Base-by-base conservation (phyloP, 2,113 vertebrate genomes). In the Hemichromis elongatus region DNA sequence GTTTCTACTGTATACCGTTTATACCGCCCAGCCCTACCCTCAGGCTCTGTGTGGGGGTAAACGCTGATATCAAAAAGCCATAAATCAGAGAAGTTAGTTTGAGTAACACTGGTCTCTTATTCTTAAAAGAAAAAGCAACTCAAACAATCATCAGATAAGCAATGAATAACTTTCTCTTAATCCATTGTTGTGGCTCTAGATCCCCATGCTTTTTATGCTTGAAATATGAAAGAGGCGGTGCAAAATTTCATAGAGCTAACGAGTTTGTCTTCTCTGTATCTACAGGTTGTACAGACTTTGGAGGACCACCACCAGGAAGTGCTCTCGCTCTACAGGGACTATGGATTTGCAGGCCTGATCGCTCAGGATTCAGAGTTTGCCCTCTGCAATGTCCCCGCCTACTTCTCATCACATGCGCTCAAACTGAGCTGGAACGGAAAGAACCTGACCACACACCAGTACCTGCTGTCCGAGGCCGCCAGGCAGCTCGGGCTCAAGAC, bases 401-500 rank as follows among this genome's bases (percentile, higher is more conserved):
- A 98, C 93, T 98, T 98, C 91, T 98, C 97, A 66, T 98, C 97
- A 5, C 97, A 98, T 40, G 97, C 97, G 6, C 97, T 98, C 92
- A 98, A 98, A 92, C 96, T 98, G 84, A 98, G 97, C 95, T 98
- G 97, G 97, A 98, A 98, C 24, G 97, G 98, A 88, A 98, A 98
- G 90, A 98, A 98, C 94, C 96, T 98, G 82, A 98, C 97, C 90
- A 98, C 97, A 86, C 97, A 98, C 93, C 97, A 98, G 94, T 98
- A 98, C 82, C 96, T 98, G 93, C 96, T 98, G 93, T 97, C 97
- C 61, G 97, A 98, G 89, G 97, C 97, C 4, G 98, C 97, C 90
- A 96, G 97, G 89, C 97, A 98, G 89, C 95, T 98, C 19, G 97
- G 97, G n/a, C 96, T 98, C 14, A 97, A 98, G 94, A 96, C 96